These are phyloP conservation scores for Acleris laterana DNA, from an alignment of 2,888 invertebrate genomes.

Conservation along the genomic window DNA sequence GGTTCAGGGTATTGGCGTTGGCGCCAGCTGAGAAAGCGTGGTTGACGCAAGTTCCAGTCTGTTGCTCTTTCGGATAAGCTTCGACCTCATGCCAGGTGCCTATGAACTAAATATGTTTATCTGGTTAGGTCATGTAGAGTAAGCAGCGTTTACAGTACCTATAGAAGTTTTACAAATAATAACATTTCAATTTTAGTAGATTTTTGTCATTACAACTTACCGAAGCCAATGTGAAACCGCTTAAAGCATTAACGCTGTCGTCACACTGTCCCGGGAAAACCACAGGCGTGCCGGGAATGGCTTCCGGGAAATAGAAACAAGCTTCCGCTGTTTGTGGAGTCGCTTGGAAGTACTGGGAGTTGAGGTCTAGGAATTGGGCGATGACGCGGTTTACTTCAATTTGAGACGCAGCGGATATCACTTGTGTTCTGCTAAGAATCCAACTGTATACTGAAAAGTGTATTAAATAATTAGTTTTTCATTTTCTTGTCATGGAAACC, in stretches of 20 bases:
- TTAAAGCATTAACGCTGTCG: conserved; percentile 4
- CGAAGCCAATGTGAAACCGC: conserved; percentile 12
- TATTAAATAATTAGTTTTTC: too few species aligned
- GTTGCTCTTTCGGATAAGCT: conserved; percentile 72
- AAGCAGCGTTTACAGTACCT: too few species aligned
- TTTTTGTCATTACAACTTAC: background rate
- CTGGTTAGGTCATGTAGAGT: too few species aligned
- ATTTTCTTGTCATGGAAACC: too few species aligned
- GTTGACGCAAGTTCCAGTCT: conserved; percentile 57
- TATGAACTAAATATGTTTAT: conserved; percentile 77
- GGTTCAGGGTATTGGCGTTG: conserved; percentile 29
- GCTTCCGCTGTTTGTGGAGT: conserved; percentile 46
- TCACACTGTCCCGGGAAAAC: conserved; percentile 15
- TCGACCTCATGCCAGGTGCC: conserved; percentile 84
- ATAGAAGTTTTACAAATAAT: too few species aligned
- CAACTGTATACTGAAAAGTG: conserved; percentile 37
- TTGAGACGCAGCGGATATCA: background rate
- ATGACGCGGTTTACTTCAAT: conserved; percentile 2
- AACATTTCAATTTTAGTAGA: too few species aligned
- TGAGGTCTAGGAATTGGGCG: background rate
- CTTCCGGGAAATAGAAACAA: conserved; percentile 52
- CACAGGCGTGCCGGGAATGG: background rate
- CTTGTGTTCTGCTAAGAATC: background rate
- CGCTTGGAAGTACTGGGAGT: conserved; percentile 50
- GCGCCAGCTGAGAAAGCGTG: conserved; percentile 8